Evolutionary conservation across 2,797 vertebrate genomes (phyloP).

Genomic region (Enteromius mattozi): DNA sequence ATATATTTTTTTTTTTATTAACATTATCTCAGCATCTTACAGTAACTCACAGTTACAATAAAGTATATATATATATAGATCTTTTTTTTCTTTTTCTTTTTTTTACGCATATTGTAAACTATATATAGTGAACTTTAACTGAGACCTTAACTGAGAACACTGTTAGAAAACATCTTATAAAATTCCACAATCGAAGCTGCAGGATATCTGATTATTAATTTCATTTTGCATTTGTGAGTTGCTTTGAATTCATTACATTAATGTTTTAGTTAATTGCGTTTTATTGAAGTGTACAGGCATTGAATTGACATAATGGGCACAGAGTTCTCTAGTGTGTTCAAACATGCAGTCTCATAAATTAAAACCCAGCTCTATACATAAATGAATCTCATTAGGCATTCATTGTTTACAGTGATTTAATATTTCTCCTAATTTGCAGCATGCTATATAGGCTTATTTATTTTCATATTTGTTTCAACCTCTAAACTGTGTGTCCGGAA

Average conservation of each 20-base stretch:
- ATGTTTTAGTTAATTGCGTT: constrained; percentile 14
- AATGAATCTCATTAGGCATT: constrained; percentile 25
- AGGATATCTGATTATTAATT: not conserved
- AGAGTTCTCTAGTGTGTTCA: constrained; percentile 2
- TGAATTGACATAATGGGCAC: constrained; percentile 7
- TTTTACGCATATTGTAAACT: not conserved
- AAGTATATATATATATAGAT: too few species aligned
- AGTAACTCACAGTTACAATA: not conserved
- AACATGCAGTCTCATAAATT: constrained; percentile 20
- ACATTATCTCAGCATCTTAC: too few species aligned
- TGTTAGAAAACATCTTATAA: not conserved
- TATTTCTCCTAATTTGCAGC: not conserved
- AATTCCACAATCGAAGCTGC: not conserved
- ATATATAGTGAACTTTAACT: not conserved
- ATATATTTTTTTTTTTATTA: not conserved
- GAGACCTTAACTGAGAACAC: not conserved
- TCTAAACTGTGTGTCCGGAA: constrained; percentile 6
- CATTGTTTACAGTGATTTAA: constrained; percentile 25
- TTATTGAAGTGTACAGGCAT: not conserved
- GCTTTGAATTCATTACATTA: constrained; percentile 19
- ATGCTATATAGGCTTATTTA: constrained; percentile 2
- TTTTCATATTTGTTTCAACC: not conserved
- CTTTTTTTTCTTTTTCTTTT: not conserved
- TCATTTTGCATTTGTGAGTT: constrained; percentile 17
- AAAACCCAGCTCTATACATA: constrained; percentile 8